Conservation (phyloP, 2,113 vertebrate species). For the Microcebus tavaratra region DNA sequence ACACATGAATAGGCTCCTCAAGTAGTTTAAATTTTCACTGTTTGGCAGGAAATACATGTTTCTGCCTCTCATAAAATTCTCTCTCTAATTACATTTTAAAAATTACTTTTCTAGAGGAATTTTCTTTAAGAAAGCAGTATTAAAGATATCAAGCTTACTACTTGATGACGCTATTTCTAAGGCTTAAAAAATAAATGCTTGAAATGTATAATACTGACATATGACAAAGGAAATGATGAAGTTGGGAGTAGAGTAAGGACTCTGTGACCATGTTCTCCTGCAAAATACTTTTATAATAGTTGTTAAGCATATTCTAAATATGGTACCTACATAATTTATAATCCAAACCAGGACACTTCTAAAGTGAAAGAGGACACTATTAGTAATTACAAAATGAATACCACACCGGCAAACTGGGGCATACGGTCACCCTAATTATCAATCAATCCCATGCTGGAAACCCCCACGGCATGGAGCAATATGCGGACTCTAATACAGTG, state of each 20-base stretch:
- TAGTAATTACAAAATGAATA: slow-evolving; percentile 9
- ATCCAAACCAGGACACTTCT: background rate
- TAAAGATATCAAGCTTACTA: slow-evolving; percentile 19
- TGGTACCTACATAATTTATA: slow-evolving; percentile 16
- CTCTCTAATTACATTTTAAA: background rate
- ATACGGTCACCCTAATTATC: background rate
- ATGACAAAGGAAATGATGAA: background rate
- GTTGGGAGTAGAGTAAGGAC: background rate
- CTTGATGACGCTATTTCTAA: background rate
- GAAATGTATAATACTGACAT: background rate
- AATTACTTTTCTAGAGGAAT: slow-evolving; percentile 31
- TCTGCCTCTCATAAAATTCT: background rate
- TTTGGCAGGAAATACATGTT: background rate
- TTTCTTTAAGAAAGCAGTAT: slow-evolving; percentile 13
- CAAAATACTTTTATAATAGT: background rate
- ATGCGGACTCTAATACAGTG: background rate
- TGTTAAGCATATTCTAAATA: slow-evolving; percentile 31
- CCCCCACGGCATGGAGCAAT: background rate
- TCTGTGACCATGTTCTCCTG: background rate
- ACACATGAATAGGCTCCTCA: background rate
- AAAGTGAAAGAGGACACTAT: background rate
- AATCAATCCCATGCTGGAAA: background rate
- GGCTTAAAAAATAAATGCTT: slow-evolving; percentile 7
- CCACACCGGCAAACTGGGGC: background rate
- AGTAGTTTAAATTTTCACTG: background rate